Conservation (phyloP, 2,113 vertebrate genomes). For the Tetrax tetrax region DNA sequence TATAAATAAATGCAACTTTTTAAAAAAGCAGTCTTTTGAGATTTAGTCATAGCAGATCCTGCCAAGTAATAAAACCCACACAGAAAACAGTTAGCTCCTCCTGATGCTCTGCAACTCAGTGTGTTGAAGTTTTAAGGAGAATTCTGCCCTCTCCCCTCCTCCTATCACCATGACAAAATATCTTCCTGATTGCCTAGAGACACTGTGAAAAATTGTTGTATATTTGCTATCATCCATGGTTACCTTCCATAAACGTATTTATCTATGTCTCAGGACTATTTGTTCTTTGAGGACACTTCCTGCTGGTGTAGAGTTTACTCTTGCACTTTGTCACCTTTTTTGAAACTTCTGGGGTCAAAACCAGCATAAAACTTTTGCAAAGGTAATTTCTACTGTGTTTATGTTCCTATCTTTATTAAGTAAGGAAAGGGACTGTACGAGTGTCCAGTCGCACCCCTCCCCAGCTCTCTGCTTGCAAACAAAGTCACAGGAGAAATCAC, state of each 20-base stretch:
- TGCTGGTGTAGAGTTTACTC: not conserved
- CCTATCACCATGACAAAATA: not conserved
- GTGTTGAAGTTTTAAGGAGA: not conserved
- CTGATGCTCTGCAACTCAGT: not conserved
- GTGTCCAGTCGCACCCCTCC: not conserved
- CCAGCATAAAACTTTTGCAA: slow-evolving; percentile 45
- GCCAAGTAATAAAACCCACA: slow-evolving; percentile 29
- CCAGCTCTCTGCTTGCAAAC: not conserved
- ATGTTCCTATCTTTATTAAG: not conserved
- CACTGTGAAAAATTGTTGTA: not conserved
- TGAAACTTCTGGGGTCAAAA: slow-evolving; percentile 21
- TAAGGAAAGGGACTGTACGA: not conserved
- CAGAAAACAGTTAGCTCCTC: not conserved
- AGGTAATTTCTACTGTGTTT: not conserved
- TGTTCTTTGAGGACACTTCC: not conserved
- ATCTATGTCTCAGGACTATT: not conserved
- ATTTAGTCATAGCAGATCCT: not conserved
- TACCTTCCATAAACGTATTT: slow-evolving; percentile 38
- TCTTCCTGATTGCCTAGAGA: not conserved
- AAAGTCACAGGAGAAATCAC: not conserved
- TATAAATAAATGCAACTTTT: slow-evolving; percentile 10
- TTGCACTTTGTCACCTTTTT: not conserved
- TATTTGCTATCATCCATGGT: slow-evolving; percentile 25
- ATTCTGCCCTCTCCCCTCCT: not conserved
- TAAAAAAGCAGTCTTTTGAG: not conserved